Percentiles rank a stretch among this genome's conserved stretches.
These are phyloP conservation scores for Hirtodrosophila confusa DNA, from an alignment of 2,888 invertebrate genomes.

Conservation along the genomic window DNA sequence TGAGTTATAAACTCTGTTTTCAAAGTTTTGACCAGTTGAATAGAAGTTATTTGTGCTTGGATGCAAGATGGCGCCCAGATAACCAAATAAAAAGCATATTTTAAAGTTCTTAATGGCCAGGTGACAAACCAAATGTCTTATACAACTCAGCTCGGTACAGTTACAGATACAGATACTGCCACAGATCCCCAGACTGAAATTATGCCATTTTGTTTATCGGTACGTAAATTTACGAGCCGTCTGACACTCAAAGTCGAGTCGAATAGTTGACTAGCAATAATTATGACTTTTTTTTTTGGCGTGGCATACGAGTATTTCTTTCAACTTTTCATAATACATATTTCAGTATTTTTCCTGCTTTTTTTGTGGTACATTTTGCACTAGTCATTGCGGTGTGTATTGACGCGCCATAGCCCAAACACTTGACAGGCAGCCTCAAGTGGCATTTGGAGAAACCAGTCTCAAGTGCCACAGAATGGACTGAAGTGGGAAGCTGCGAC, in stretches of 20 bases:
- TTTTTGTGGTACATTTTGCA: conserved; percentile 47
- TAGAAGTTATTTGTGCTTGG: not conserved
- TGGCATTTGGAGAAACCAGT: conserved; percentile 76
- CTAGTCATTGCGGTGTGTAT: conserved; percentile 71
- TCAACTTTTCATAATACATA: conserved; percentile 31
- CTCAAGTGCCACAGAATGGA: conserved; percentile 74
- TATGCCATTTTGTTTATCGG: conserved; percentile 45
- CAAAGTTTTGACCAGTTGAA: not conserved
- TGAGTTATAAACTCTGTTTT: not conserved
- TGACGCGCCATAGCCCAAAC: conserved; percentile 59
- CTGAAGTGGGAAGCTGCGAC: conserved; percentile 64
- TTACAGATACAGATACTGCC: conserved; percentile 8
- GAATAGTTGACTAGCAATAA: conserved; percentile 75
- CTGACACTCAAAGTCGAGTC: conserved; percentile 45
- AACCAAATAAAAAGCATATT: conserved; percentile 25
- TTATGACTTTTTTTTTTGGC: conserved; percentile 67
- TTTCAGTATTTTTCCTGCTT: conserved; percentile 14
- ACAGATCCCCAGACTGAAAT: conserved; percentile 4
- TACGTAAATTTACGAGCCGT: conserved; percentile 69
- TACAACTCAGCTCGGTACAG: conserved; percentile 8
- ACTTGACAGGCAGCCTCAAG: conserved; percentile 76
- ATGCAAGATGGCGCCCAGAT: conserved; percentile 32
- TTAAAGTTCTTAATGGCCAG: conserved; percentile 38
- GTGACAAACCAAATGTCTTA: conserved; percentile 39
- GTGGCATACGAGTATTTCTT: conserved; percentile 52